phyloP scores from a whole-genome alignment of 2,797 vertebrate species.

The Octomys mimax region DNA sequence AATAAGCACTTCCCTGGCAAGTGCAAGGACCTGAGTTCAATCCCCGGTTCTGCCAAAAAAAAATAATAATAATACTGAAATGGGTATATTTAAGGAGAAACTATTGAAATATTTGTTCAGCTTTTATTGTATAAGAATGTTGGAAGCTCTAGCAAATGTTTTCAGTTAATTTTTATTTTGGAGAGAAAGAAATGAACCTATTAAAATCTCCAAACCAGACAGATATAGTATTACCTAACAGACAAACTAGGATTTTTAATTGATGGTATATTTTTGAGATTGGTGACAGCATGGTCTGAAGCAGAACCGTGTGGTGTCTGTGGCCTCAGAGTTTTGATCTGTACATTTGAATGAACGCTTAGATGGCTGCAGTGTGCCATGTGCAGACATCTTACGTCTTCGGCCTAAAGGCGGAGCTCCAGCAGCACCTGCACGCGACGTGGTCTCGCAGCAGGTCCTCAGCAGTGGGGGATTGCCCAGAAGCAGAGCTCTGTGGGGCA shows the following conservation, averaged over 20 bases:
- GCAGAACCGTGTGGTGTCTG: not conserved
- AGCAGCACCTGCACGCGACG: not conserved
- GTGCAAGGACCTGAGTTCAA: too few relatives aligned
- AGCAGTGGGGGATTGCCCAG: not conserved
- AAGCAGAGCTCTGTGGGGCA: not conserved
- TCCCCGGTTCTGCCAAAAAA: too few relatives aligned
- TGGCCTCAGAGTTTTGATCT: not conserved
- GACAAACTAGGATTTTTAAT: not conserved
- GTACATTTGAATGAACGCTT: not conserved
- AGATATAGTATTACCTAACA: not conserved
- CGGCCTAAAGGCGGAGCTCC: not conserved
- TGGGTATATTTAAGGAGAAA: not conserved
- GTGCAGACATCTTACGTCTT: not conserved
- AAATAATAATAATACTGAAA: too few relatives aligned
- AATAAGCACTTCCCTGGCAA: too few relatives aligned
- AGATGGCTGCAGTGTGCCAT: not conserved
- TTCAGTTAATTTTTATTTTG: slow-evolving; percentile 2
- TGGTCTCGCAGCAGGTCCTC: too few relatives aligned
- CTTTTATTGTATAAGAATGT: not conserved
- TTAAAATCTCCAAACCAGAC: not conserved
- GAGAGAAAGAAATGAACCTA: not conserved
- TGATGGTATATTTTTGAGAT: not conserved
- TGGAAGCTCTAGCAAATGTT: slow-evolving; percentile 11
- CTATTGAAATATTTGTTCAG: not conserved
- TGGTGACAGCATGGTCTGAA: not conserved